phyloP scores from a whole-genome alignment of 2,888 invertebrate species.

The Plebejus anna region DNA sequence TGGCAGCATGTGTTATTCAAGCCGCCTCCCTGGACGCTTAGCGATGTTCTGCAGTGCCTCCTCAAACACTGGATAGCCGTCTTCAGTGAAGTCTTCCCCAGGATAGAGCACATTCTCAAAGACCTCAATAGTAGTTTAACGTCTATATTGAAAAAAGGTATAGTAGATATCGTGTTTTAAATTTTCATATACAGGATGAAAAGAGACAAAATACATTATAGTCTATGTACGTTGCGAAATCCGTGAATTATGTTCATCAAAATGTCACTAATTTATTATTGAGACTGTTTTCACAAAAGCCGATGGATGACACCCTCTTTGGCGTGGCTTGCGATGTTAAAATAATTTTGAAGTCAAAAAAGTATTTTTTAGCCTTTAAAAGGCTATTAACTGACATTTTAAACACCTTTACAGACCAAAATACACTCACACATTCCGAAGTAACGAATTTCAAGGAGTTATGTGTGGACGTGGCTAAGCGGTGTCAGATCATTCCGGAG shows the following conservation, averaged over 20 bases:
- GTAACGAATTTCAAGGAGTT: slow-evolving; percentile 63
- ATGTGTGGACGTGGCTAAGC: slow-evolving; percentile 61
- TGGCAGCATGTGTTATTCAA: slow-evolving; percentile 77
- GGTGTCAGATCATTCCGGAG: slow-evolving; percentile 70
- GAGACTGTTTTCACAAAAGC: too few species aligned
- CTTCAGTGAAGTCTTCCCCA: slow-evolving; percentile 74
- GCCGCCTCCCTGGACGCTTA: slow-evolving; percentile 78
- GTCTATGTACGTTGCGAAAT: too few species aligned
- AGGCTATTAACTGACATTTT: neutral
- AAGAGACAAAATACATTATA: too few species aligned
- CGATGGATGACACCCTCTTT: too few species aligned
- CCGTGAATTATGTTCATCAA: too few species aligned
- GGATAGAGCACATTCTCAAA: slow-evolving; percentile 62
- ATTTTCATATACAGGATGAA: too few species aligned
- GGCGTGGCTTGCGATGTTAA: too few species aligned
- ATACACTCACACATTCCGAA: slow-evolving; percentile 56
- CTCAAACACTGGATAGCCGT: slow-evolving; percentile 81
- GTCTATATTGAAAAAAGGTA: slow-evolving; percentile 59
- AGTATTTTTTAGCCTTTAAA: too few species aligned
- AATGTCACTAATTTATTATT: too few species aligned
- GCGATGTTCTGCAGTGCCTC: slow-evolving; percentile 75
- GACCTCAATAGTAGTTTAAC: slow-evolving; percentile 53
- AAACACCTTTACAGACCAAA: slow-evolving; percentile 46
- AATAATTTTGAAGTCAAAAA: too few species aligned
- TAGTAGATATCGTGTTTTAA: neutral